These are phyloP conservation scores for Papilio polytes DNA, from an alignment of 1,140 invertebrate genomes.

Conservation along the genomic window DNA sequence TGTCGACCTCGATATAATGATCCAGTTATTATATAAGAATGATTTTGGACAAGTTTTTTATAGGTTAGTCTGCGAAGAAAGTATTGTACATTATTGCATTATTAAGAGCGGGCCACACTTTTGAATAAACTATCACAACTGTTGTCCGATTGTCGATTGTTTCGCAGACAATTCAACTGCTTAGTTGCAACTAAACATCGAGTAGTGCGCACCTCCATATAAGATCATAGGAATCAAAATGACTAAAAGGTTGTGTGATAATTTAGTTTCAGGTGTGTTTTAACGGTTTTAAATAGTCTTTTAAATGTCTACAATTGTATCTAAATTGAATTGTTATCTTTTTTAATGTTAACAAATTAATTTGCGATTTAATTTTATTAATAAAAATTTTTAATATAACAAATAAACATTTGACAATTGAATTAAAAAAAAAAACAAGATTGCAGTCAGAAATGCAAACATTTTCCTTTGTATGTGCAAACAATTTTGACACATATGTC, in stretches of 20 bases:
- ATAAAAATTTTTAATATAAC: no score
- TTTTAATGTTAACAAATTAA: no score
- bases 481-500: not conserved
- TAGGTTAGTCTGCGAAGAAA: constrained; percentile 48
- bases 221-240: no score
- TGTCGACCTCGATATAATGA: constrained; percentile 57
- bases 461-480: not conserved
- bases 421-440: not conserved
- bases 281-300: no score
- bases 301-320: no score
- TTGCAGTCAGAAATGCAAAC: not conserved
- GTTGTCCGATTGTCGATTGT: not conserved
- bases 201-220: no score
- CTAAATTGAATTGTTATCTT: no score
- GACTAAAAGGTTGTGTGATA: no score
- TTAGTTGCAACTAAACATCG: no score
- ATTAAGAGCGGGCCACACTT: not conserved
- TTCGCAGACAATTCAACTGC: no score
- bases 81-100: constrained; percentile 35
- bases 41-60: constrained; percentile 43
- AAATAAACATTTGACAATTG: not conserved
- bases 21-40: constrained; percentile 61
- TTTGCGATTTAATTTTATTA: no score
- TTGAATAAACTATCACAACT: not conserved
- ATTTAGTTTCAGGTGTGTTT: no score